Evolutionary conservation across 2,888 invertebrate genomes (phyloP), one percentile per base, ranked within the genome.

Genomic region (Elysia crispata): DNA sequence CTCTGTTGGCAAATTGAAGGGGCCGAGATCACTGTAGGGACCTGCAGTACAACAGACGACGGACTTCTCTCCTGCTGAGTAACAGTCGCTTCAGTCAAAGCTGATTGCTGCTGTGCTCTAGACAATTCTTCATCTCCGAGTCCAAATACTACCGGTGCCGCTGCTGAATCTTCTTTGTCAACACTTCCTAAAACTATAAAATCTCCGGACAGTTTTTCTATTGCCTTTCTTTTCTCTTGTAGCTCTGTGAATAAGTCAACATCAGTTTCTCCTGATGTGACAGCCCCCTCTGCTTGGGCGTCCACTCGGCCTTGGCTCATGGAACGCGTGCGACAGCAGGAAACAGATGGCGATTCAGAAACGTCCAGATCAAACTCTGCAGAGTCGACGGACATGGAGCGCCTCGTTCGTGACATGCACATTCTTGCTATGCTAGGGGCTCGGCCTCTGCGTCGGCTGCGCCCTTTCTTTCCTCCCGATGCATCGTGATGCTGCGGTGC

Each of bases 371-470:
- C 28, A 11, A 57, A 77, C 8, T 77, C 79, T 1, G 77, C 77
- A 3, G 82, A 84, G 28, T 87, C 87, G 54, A 84, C 81, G 20
- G 85, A 85, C 0, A 84, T 80, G 3, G 85, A 83, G 31, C 83
- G 76, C 75, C 86, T 86, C 77, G 89, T 88, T 18, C 86, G 81
- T 8, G 88, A 87, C 60, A 90, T 76, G 81, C 88, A 89, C 31
- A 89, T 83, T 77, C 86, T 88, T 3, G 90, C 89, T 77, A 90
- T 86, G 81, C 88, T 89, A 81, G 89, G 89, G 13, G 70, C 28
- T 11, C 49, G 33, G 0, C 33, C 8, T 8, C 85, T 82, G 25
- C 86, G 86, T 13, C 87, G 81, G 0, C 25, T 72, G 49, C 13
- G 67, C 18, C 33, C 18, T 6, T 70, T 57, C 30, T 60, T 41